Evolutionary conservation across 2,797 vertebrate species (phyloP), one percentile per base, ranked within the genome.

Genomic region (Bovichtus diacanthus): DNA sequence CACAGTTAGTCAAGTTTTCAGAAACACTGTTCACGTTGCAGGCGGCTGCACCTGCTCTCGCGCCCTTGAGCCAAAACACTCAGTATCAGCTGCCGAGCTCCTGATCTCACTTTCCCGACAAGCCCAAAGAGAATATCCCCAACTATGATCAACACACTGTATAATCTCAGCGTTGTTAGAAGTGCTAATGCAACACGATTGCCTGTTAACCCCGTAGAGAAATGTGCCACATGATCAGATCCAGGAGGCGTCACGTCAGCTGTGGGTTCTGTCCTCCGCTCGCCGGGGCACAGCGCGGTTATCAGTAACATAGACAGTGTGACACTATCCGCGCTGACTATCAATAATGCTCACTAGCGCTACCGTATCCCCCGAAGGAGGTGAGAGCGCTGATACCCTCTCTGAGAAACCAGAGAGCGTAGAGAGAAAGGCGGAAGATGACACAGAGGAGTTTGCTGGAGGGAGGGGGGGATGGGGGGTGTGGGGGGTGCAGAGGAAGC

Each of bases 291-390:
- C 71, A 39, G 51, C 0, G n/a, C 83, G 88, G 87, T 92, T 90
- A 88, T 90, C 85, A 25, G 82, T 83, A 71, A 89, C 88, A 80
- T 12, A 61, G 69, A 76, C 54, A 60, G 74, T 34, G 85, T 58
- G 82, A 89, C 88, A 82, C 76, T 71, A 85, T 88, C 87, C 53
- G 15, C 79, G n/a, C 53, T 18, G 63, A 76, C 81, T 82, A 80
- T 88, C 83, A 85, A 65, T 84, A 66, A 85, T n/a, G 68, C 78
- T 84, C 63, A 56, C 55, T 4, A 55, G 49, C 16, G 44, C 75
- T 53, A 72, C 84, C 6, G 21, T 79, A 82, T 82, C 80, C 63
- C 76, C 79, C 0, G 7, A 71, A 85, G 88, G 78, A 83, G 84
- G 84, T 16, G 66, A 80, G 74, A 31, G 79, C 46, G 29, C 41